A percentile compares a stretch with the other conserved stretches of the same genome.
These are phyloP conservation scores for Leptoclinus maculatus DNA, from an alignment of 2,797 vertebrate species.

Conservation along the genomic window DNA sequence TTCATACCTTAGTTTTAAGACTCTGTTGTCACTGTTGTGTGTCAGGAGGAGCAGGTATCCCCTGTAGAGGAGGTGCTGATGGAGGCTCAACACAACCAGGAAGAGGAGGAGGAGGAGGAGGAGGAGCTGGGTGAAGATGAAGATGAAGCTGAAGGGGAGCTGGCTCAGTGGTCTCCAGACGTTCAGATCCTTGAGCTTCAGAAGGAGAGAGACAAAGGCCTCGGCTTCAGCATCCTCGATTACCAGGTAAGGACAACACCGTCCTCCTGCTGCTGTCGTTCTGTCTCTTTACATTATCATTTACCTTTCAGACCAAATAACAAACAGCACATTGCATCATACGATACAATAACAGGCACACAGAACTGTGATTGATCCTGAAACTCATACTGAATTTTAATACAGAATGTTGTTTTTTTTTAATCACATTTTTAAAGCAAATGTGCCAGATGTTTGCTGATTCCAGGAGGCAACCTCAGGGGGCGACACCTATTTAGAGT, in stretches of 20 bases:
- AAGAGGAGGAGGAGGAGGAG: slow-evolving; percentile 46
- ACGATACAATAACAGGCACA: background rate
- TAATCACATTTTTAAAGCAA: too few species aligned
- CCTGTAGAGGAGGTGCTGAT: slow-evolving; percentile 30
- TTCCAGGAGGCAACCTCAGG: background rate
- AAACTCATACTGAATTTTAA: background rate
- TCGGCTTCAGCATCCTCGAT: slow-evolving; percentile 98
- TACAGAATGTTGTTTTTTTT: background rate
- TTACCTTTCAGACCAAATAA: background rate
- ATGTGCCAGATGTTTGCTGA: background rate
- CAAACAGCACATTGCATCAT: too few species aligned
- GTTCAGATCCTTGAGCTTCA: slow-evolving; percentile 88
- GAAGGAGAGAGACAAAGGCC: slow-evolving; percentile 88
- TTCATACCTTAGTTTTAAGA: background rate
- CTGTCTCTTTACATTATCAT: background rate
- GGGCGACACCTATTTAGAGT: background rate
- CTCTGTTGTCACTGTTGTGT: background rate
- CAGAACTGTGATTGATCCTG: background rate
- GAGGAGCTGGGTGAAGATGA: slow-evolving; percentile 68
- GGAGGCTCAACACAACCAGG: slow-evolving; percentile 9
- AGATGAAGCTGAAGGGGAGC: slow-evolving; percentile 87
- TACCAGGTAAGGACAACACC: slow-evolving; percentile 87
- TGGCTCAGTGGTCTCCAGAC: slow-evolving; percentile 93
- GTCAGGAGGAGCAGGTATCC: slow-evolving; percentile 46
- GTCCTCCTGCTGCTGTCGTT: background rate